These are phyloP conservation scores for Habroteleia sp. DNA, from an alignment of 2,888 invertebrate genomes.

Conservation along the genomic window DNA sequence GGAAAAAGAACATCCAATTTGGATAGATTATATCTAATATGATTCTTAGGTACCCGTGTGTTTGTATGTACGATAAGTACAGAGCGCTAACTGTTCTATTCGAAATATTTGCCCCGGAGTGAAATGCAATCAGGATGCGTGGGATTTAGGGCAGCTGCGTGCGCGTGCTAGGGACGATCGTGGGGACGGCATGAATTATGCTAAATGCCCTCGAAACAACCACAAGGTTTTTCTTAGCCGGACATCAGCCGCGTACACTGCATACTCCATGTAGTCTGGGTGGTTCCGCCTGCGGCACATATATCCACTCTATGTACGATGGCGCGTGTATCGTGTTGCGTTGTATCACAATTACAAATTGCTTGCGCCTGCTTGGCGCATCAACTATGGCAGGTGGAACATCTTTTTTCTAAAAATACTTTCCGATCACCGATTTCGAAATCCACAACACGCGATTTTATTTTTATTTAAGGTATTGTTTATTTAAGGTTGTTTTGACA, in stretches of 20 bases:
- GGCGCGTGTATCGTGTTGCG: conserved; percentile 47
- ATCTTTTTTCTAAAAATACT: no score
- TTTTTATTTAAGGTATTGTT: no score
- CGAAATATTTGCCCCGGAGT: conserved; percentile 71
- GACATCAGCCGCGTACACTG: conserved; percentile 27
- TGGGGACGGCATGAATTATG: conserved; percentile 59
- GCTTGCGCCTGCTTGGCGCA: conserved; percentile 4
- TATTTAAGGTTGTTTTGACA: no score
- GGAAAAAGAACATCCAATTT: neutral
- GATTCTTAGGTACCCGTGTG: conserved; percentile 8
- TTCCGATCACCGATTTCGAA: no score
- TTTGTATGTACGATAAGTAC: conserved; percentile 44
- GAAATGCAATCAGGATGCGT: conserved; percentile 73
- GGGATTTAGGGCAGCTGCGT: conserved; percentile 77
- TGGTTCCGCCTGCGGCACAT: conserved; percentile 48
- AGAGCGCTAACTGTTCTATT: conserved; percentile 66
- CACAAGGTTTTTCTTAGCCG: conserved; percentile 58
- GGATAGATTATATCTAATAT: conserved; percentile 24
- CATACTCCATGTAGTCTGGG: conserved; percentile 32
- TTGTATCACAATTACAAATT: conserved; percentile 40
- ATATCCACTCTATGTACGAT: conserved; percentile 50
- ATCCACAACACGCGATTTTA: no score
- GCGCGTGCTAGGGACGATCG: conserved; percentile 72
- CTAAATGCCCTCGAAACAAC: conserved; percentile 60
- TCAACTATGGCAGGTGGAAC: conserved; percentile 34